These are phyloP conservation scores for Merluccius polli DNA, from an alignment of 2,797 vertebrate species.

Conservation along the genomic window DNA sequence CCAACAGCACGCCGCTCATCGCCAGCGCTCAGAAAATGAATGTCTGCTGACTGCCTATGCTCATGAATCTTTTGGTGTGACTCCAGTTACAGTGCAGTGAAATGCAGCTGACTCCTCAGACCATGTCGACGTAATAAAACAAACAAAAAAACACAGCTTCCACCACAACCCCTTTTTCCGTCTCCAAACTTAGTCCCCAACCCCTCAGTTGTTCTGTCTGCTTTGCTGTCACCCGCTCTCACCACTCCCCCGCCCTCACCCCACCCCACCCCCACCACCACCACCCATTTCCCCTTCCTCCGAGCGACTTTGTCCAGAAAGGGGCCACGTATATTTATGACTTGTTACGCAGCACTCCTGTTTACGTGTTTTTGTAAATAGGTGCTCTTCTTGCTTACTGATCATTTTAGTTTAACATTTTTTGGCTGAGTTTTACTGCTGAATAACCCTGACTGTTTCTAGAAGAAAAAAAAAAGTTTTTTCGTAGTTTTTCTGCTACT, in stretches of 20 bases:
- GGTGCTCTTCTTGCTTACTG: conserved; percentile 17
- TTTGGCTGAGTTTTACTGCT: conserved; percentile 42
- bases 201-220: conserved; percentile 4
- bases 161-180: not conserved
- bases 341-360: conserved; percentile 47
- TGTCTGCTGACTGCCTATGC: too few relatives aligned
- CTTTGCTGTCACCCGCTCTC: not conserved
- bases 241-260: not conserved
- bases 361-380: conserved; percentile 55
- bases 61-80: too few relatives aligned
- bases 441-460: conserved; percentile 19
- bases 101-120: too few relatives aligned
- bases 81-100: too few relatives aligned
- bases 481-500: conserved; percentile 19
- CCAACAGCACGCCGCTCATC: too few relatives aligned
- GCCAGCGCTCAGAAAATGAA: too few relatives aligned
- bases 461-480: conserved; percentile 17
- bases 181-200: not conserved
- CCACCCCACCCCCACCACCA: not conserved
- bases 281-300: conserved; percentile 46
- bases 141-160: not conserved
- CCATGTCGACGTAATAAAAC: too few relatives aligned
- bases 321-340: conserved; percentile 67
- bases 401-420: conserved; percentile 18
- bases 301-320: conserved; percentile 72